These are phyloP conservation scores for Chymomyza caudatula DNA, from an alignment of 2,888 invertebrate species.

Conservation along the genomic window DNA sequence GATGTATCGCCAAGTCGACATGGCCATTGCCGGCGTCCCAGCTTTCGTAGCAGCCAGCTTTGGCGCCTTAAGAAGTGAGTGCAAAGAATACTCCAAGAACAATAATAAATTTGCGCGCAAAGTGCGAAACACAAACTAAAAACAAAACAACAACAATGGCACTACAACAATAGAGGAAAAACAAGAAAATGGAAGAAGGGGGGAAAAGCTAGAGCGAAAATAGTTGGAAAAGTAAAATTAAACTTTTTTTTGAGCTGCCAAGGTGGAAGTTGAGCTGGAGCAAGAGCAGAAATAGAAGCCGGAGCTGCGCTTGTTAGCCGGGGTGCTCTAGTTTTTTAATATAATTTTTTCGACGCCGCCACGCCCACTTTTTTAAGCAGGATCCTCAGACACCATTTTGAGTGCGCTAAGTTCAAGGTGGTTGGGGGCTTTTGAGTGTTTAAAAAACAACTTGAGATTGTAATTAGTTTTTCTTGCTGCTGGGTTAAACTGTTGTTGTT, in stretches of 20 bases:
- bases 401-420: constrained; percentile 39
- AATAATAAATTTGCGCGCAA: constrained; percentile 62
- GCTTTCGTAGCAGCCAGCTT: background rate
- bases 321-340: background rate
- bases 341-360: background rate
- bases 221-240: constrained; percentile 66
- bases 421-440: constrained; percentile 50
- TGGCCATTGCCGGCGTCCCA: background rate
- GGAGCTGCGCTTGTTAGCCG: background rate
- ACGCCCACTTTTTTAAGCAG: constrained; percentile 6
- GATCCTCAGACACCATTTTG: constrained; percentile 15
- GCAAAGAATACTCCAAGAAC: constrained; percentile 44
- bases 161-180: constrained; percentile 9
- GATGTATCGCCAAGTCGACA: constrained; percentile 1
- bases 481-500: constrained; percentile 53
- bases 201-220: constrained; percentile 36
- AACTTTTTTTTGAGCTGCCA: constrained; percentile 33
- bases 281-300: background rate
- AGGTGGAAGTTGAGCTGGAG: background rate
- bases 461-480: constrained; percentile 75
- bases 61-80: background rate
- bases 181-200: background rate
- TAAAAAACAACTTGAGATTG: constrained; percentile 68
- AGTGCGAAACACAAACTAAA: constrained; percentile 62
- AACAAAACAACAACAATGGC: constrained; percentile 40